Evolutionary conservation across 2,113 vertebrate genomes (phyloP).

Genomic region (Tragelaphus imberbis): DNA sequence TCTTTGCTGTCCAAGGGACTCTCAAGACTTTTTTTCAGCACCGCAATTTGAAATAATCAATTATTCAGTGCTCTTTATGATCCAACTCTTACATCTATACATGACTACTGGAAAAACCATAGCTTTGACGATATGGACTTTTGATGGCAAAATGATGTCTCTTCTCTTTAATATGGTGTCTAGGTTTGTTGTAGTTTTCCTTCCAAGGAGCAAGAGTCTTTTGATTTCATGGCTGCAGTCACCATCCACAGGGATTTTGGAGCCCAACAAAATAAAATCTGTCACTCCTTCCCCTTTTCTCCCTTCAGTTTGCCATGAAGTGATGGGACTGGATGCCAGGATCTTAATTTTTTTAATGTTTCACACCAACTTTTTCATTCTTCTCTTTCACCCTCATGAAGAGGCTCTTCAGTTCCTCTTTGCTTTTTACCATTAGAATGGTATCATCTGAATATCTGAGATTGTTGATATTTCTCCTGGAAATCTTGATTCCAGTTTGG

Average conservation of each 20-base stretch:
- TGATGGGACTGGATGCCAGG: neutral
- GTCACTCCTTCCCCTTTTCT: neutral
- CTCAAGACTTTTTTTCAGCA: neutral
- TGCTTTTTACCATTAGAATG: neutral
- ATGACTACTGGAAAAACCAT: neutral
- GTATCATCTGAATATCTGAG: neutral
- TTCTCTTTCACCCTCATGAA: neutral
- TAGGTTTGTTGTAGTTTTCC: neutral
- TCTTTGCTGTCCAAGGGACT: neutral
- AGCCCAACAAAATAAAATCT: neutral
- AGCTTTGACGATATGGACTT: neutral
- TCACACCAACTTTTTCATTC: neutral
- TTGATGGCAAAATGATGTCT: neutral
- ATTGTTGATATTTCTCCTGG: neutral
- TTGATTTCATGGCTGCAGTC: neutral
- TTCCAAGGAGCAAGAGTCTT: neutral
- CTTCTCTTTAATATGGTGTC: neutral
- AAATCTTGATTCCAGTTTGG: neutral
- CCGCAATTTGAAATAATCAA: accelerated
- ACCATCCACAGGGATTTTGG: neutral
- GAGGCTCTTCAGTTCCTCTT: neutral
- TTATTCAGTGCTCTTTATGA: neutral
- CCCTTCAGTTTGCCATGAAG: neutral
- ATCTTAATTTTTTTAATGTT: neutral
- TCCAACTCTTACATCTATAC: neutral